A percentile compares a stretch with the other conserved stretches of the same genome.
These are phyloP conservation scores for Abrostola tripartita DNA, from an alignment of 2,888 invertebrate genomes.

Conservation along the genomic window DNA sequence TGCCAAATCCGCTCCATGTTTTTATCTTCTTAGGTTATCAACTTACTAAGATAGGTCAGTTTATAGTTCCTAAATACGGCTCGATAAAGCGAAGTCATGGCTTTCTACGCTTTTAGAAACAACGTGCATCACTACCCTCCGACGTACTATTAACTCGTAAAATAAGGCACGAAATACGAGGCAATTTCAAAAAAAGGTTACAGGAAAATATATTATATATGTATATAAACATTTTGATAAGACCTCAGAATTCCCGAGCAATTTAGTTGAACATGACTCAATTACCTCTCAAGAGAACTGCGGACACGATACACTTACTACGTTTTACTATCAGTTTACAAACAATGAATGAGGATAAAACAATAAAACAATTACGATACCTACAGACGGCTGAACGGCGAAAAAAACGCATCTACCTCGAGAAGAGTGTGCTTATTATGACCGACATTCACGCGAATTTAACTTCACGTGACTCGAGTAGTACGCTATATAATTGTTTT, in stretches of 20 bases:
- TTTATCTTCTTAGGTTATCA: too few species aligned
- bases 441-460: background rate
- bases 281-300: constrained; percentile 1
- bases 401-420: background rate
- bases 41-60: too few species aligned
- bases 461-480: too few species aligned
- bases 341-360: constrained; percentile 48
- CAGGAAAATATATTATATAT: constrained; percentile 44
- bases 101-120: background rate
- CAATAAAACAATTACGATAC: constrained; percentile 11
- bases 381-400: background rate
- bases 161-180: background rate
- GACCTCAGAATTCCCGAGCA: constrained; percentile 3
- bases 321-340: constrained; percentile 35
- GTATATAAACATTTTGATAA: constrained; percentile 21
- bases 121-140: background rate
- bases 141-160: background rate
- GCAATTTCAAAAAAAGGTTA: background rate
- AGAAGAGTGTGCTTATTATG: background rate
- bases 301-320: constrained; percentile 28
- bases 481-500: too few species aligned
- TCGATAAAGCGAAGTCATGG: too few species aligned
- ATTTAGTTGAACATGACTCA: constrained; percentile 43
- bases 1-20: too few species aligned
- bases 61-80: too few species aligned